phyloP scores from a whole-genome alignment of 1,140 invertebrate species.

The Marisa cornuarietis region DNA sequence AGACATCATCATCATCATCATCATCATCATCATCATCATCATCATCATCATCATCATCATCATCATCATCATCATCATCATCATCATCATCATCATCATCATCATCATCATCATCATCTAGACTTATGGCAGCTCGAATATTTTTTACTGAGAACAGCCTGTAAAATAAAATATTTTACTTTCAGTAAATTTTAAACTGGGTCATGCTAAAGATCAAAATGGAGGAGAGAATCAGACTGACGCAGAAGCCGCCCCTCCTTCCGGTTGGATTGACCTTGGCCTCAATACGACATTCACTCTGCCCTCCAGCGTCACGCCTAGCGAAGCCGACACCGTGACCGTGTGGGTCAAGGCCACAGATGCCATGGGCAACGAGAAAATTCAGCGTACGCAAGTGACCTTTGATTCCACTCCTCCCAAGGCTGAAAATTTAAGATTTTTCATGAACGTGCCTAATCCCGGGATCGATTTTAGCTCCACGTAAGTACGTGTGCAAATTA shows the following conservation, averaged over 20 bases:
- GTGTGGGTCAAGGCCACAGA: slow-evolving; percentile 35
- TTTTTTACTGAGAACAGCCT: too few species aligned
- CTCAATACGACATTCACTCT: neutral
- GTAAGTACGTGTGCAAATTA: neutral
- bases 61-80: too few species aligned
- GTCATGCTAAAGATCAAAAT: neutral
- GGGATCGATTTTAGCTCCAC: neutral
- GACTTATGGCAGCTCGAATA: too few species aligned
- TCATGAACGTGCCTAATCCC: neutral
- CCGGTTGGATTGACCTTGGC: neutral
- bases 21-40: too few species aligned
- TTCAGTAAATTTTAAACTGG: slow-evolving; percentile 19
- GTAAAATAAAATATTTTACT: too few species aligned
- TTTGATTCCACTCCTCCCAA: slow-evolving; percentile 18
- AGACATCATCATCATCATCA: too few species aligned
- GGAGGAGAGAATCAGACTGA: neutral
- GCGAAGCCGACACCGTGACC: slow-evolving; percentile 18
- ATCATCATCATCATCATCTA: too few species aligned
- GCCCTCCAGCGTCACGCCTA: neutral
- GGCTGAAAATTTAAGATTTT: neutral
- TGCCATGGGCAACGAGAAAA: slow-evolving; percentile 24
- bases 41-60: too few species aligned
- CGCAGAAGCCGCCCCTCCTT: neutral
- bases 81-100: too few species aligned
- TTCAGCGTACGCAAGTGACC: slow-evolving; percentile 18